Base-by-base conservation (phyloP, 1,140 invertebrate species). In the Cyclargus thomasi region DNA sequence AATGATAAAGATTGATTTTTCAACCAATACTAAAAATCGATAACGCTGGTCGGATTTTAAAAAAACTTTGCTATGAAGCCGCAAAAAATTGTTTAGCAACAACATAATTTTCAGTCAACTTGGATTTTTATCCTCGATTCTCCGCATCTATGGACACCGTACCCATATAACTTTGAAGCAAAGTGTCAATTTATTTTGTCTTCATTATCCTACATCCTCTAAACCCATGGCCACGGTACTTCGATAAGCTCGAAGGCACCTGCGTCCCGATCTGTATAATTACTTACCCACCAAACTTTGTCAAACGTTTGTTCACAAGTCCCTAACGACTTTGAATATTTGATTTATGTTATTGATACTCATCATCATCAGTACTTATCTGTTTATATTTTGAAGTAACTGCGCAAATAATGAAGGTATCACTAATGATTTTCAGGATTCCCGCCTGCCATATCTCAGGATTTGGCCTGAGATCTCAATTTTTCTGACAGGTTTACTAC, bases 181-280 rank as follows among this genome's bases (percentile, higher is more conserved):
- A 47, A 2, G 2, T 47, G 2, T 8, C 39, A 8, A 47, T 11
- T 1, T 47, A 47, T 10, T 47, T 47, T 47, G 14, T 47, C 39
- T 16, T 8, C 39, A 0, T 3, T 57, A 8, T 57, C 55, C 55
- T 11, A 8, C 17, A 21, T 11, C 10, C 2, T 11, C 55, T 11
- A 7, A n/a, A 7, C 55, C 17, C 7, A 35, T 68, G 53, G 67
- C 18, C 18, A 11, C 39, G 18, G 10, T 62, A 69, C 22, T 18
- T 36, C 47, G 63, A 63, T 59, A 62, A 18, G 57, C 7, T 59
- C 55, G 18, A 47, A 29, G 67, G 53, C 73, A 74, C 70, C 73
- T 74, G 73, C 35, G 67, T 68, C 57, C 47, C 72, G 73, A 71
- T 70, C 70, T 69, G 63, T 55, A 67, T 74, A 74, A 74, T 72